Conservation (phyloP, 2,113 vertebrate species). For the Climacteris rufus region DNA sequence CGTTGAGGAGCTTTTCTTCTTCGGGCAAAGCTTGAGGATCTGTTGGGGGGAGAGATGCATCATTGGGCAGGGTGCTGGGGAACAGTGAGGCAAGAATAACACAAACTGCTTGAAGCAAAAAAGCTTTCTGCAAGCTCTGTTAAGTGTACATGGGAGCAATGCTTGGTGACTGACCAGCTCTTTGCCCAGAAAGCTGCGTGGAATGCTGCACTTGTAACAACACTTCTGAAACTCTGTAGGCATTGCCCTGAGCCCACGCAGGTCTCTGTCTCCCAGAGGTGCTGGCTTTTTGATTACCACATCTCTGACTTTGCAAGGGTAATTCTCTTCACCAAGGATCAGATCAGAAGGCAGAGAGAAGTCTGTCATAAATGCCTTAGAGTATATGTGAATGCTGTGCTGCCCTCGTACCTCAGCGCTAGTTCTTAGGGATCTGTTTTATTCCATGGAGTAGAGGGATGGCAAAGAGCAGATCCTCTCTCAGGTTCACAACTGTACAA, state of each 20-base stretch:
- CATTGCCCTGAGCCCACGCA: neutral
- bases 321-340: neutral
- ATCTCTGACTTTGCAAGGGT: neutral
- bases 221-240: neutral
- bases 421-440: neutral
- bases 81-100: neutral
- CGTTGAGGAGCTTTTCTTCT: slow-evolving; percentile 95
- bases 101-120: neutral
- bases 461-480: neutral
- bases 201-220: neutral
- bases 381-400: neutral
- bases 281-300: neutral
- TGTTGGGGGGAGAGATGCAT: slow-evolving; percentile 48
- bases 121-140: neutral
- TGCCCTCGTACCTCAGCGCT: neutral
- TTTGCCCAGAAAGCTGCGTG: neutral
- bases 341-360: neutral
- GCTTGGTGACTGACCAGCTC: neutral
- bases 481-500: neutral
- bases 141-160: neutral
- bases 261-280: neutral
- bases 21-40: slow-evolving; percentile 97
- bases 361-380: neutral
- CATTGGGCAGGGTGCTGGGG: neutral
- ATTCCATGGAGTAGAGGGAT: neutral